A percentile compares a stretch with the other conserved stretches of the same genome.
Evolutionary conservation across 2,797 vertebrate genomes (phyloP).

Genomic region (Hippoglossus hippoglossus): DNA sequence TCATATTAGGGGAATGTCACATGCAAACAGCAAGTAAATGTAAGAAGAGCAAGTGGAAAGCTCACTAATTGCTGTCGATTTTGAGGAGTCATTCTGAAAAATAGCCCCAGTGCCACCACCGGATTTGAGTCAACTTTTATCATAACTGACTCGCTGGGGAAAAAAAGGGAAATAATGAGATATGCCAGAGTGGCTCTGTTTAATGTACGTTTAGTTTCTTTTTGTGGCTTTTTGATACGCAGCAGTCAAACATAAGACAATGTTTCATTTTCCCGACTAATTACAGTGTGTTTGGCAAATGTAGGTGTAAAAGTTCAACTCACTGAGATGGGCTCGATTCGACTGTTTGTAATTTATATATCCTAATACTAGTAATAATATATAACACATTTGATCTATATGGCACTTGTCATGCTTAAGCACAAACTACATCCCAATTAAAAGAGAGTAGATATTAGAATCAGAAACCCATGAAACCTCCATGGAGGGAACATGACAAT

Average conservation of each 20-base stretch:
- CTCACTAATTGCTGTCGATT: conserved; percentile 52
- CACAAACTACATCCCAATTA: too few relatives aligned
- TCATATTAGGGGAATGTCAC: conserved; percentile 34
- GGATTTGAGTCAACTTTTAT: conserved; percentile 37
- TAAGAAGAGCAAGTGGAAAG: conserved; percentile 1
- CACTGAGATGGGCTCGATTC: not conserved
- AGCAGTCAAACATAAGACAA: not conserved
- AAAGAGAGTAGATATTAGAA: too few relatives aligned
- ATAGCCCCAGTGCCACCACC: not conserved
- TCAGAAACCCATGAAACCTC: too few relatives aligned
- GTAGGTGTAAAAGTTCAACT: conserved; percentile 11
- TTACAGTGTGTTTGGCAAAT: conserved; percentile 29
- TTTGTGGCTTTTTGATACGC: not conserved
- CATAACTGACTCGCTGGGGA: conserved; percentile 16
- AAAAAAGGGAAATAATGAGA: conserved; percentile 35
- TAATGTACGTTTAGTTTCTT: not conserved
- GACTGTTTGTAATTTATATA: conserved; percentile 9
- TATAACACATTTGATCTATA: not conserved
- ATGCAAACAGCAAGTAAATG: conserved; percentile 8
- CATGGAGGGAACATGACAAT: too few relatives aligned
- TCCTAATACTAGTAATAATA: not conserved
- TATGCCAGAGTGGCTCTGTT: conserved; percentile 21
- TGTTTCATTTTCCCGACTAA: conserved; percentile 19
- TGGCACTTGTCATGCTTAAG: too few relatives aligned
- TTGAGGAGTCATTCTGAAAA: conserved; percentile 28